Base-by-base conservation (phyloP, 2,888 invertebrate genomes). In the Julus scanicus region DNA sequence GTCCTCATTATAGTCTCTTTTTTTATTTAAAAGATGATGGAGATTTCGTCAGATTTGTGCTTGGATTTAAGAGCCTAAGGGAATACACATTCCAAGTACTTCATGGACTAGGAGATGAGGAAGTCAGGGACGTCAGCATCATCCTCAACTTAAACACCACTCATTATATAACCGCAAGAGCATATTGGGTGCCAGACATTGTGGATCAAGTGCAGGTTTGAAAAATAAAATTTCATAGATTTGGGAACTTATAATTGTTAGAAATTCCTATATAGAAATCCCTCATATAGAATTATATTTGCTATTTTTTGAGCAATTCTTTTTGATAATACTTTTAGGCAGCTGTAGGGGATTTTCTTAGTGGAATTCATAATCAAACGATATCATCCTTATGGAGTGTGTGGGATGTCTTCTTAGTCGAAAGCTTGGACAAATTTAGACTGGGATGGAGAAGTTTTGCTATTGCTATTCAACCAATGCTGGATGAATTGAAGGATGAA, bases 111-210 rank as follows among this genome's bases (percentile, higher is more conserved):
- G 53, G 53, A 20, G 40, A 80, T n/a, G 2, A 80, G 20, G 44
- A 40, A 44, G 83, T 86, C 11, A 48, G 11, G 44, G 87, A 87
- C 29, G 37, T 83, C 20, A 87, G 80, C 83, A 17, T 88, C 11
- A n/a, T 88, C 17, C 37, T 88, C 5, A 53, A 84, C 39, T 84
- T 87, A 20, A 88, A 88, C 84, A 87, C 44, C 11, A 20, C 87
- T 13, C 87, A 86, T 17, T 48, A 87, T 13, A 8, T 87, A 9
- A 88, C 88, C 13, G 83, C 53, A 39, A 71, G 87, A 87, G 80
- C 57, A 17, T 87, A 87, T 88, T 88, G 88, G 88, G 49, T 44
- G n/a, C 83, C 87, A 6, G 40, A 80, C n/a, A 63, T 86, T 17
- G 40, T 20, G 29, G 63, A 88, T 20, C 86, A 84, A 20, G 40